phyloP scores from a whole-genome alignment of 1,140 invertebrate species.

The Thaumetopoea pityocampa region DNA sequence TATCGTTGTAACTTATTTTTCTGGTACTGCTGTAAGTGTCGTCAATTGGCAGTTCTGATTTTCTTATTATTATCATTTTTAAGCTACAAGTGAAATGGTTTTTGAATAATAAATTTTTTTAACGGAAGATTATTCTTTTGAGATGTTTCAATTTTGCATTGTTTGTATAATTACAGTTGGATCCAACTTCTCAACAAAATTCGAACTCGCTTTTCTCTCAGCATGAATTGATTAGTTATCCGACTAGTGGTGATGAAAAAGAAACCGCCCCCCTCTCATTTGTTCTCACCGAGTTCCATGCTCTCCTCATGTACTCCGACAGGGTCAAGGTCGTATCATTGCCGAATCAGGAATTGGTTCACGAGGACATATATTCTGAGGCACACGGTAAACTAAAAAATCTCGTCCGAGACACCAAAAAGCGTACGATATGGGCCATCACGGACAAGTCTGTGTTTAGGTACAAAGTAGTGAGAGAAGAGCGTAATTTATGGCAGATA shows the following conservation, averaged over 20 bases:
- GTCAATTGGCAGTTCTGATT: too few relatives aligned
- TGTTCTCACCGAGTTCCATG: conserved; percentile 94
- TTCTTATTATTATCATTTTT: too few relatives aligned
- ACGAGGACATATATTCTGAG: conserved; percentile 90
- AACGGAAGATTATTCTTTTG: too few relatives aligned
- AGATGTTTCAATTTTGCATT: too few relatives aligned
- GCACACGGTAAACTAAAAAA: conserved; percentile 87
- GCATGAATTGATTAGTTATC: conserved; percentile 79
- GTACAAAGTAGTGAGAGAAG: conserved; percentile 90
- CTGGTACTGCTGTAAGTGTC: too few relatives aligned
- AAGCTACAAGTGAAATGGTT: too few relatives aligned
- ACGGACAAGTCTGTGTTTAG: conserved; percentile 90
- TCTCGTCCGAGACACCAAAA: conserved; percentile 88
- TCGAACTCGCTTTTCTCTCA: conserved; percentile 78
- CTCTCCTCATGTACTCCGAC: conserved; percentile 88
- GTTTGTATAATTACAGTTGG: conserved; percentile 77
- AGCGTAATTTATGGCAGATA: conserved; percentile 92
- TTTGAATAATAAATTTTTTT: conserved; percentile 18
- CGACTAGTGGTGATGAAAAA: conserved; percentile 45
- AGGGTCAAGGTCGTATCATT: conserved; percentile 90
- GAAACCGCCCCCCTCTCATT: conserved; percentile 83
- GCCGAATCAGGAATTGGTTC: conserved; percentile 91
- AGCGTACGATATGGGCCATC: conserved; percentile 91
- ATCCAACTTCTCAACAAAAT: conserved; percentile 73
- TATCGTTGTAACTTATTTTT: too few relatives aligned